A percentile compares a stretch with the other conserved stretches of the same genome.
These are phyloP conservation scores for Drosophila azteca DNA, from an alignment of 1,140 invertebrate species.

Conservation along the genomic window DNA sequence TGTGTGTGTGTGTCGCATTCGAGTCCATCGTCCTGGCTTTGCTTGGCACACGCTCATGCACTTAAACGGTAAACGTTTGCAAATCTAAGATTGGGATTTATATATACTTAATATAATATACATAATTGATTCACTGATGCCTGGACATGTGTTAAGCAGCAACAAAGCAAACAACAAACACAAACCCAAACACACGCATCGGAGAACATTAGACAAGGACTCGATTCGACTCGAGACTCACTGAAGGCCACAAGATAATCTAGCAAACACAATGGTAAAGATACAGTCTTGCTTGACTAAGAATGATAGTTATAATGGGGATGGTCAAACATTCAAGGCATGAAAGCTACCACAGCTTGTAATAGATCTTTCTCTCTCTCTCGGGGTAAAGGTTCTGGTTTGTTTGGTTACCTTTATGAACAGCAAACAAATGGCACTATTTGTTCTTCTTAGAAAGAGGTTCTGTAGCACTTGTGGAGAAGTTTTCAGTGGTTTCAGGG, in stretches of 20 bases:
- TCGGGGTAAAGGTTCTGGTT: too few relatives aligned
- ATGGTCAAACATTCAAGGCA: too few relatives aligned
- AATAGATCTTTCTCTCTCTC: too few relatives aligned
- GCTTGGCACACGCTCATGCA: constrained; percentile 6
- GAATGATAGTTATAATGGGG: too few relatives aligned
- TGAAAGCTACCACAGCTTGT: too few relatives aligned
- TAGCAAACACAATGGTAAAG: background rate
- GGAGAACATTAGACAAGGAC: constrained; percentile 36
- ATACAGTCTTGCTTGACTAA: background rate
- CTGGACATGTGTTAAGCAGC: constrained; percentile 43
- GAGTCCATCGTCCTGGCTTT: constrained; percentile 1
- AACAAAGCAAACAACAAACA: constrained; percentile 24
- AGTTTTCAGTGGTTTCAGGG: too few relatives aligned
- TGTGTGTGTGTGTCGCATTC: background rate
- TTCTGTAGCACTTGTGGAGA: too few relatives aligned
- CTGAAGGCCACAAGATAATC: background rate
- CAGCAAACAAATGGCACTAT: too few relatives aligned
- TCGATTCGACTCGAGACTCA: background rate
- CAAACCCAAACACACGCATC: constrained; percentile 44
- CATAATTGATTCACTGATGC: constrained; percentile 53
- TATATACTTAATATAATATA: constrained; percentile 14
- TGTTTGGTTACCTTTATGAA: too few relatives aligned
- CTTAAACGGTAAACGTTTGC: constrained; percentile 4
- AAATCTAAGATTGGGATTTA: constrained; percentile 13
- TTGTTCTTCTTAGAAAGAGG: too few relatives aligned